Evolutionary conservation across 1,140 invertebrate genomes (phyloP).

Genomic region (Tetranychus urticae): DNA sequence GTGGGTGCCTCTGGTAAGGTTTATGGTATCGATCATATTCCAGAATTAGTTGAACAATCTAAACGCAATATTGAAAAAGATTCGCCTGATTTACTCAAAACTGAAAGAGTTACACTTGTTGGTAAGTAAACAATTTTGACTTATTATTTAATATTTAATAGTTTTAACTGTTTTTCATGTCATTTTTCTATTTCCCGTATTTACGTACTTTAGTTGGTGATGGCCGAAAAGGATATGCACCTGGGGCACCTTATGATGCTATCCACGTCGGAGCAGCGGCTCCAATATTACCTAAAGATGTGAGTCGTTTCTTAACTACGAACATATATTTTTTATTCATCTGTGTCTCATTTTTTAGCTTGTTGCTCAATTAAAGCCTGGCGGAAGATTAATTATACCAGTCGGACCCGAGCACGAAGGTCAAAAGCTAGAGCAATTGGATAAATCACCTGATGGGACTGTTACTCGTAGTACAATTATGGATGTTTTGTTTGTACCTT

Average conservation of each 20-base stretch:
- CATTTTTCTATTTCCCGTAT: neutral
- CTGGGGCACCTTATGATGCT: constrained; percentile 57
- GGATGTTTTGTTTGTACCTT: constrained; percentile 88
- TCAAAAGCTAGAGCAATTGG: constrained; percentile 61
- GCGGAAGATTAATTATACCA: constrained; percentile 72
- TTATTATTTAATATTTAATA: no score
- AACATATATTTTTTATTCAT: neutral
- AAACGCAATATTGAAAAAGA: constrained; percentile 50
- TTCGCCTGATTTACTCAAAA: constrained; percentile 36
- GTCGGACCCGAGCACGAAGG: constrained; percentile 56
- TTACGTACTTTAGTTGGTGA: constrained; percentile 36
- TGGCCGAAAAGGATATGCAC: constrained; percentile 46
- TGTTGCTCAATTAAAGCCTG: constrained; percentile 43
- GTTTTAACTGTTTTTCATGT: neutral
- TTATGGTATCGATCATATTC: constrained; percentile 80
- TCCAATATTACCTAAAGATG: constrained; percentile 41
- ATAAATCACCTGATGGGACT: constrained; percentile 56
- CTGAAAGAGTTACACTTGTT: constrained; percentile 38
- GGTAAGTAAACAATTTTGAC: constrained; percentile 25
- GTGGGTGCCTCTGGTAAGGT: constrained; percentile 43
- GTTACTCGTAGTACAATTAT: constrained; percentile 55
- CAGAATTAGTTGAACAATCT: constrained; percentile 49
- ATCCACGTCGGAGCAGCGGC: constrained; percentile 86
- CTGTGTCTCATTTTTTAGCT: constrained; percentile 24
- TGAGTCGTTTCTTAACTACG: constrained; percentile 20